Base-by-base conservation (phyloP, 1,140 invertebrate species). In the Aethina tumida region DNA sequence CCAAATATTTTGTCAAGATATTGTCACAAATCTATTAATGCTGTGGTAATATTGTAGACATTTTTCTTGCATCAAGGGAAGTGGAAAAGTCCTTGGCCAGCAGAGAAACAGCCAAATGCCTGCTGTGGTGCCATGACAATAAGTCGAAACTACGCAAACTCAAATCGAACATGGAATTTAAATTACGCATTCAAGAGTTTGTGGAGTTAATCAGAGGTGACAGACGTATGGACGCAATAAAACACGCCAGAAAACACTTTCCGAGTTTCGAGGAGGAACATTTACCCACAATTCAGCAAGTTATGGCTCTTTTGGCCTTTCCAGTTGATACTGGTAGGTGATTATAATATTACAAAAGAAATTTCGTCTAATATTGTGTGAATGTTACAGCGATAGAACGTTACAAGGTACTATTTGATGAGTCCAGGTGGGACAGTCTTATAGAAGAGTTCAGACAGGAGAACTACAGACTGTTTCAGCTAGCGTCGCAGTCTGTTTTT, bases 61-160 rank as follows among this genome's bases (percentile, higher is more conserved):
- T 95, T 13, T 95, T 94, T 56, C 71, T 91, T 50, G 83, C 87
- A 0, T 91, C 89, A 0, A 79, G 85, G 38, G 87, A 94, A 59
- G 89, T 97, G 0, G 84, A 88, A 56, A 72, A 74, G 24, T 84
- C 82, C 43, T 62, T 98, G 18, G 63, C 70, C 0, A 75, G 75
- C 37, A 77, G 79, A 36, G 88, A 96, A 59, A 95, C 91, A 4
- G 68, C 71, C 3, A 85, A 87, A 50, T 96, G 93, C 58, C 71
- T 97, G n/a, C 72, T 81, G 31, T 99, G 95, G 95, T 97, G 94
- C 59, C 83, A 91, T 54, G 95, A 98, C 54, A 97, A 99, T 68
- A 85, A 90, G 59, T 95, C 91, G 3, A 97, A 97, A 60, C 70
- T 97, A 28, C 71, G 92, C 26, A 97, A 96, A 68, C 73, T 95